Conservation (phyloP, 2,797 vertebrate species). For the Hydrocynus forskahlii region DNA sequence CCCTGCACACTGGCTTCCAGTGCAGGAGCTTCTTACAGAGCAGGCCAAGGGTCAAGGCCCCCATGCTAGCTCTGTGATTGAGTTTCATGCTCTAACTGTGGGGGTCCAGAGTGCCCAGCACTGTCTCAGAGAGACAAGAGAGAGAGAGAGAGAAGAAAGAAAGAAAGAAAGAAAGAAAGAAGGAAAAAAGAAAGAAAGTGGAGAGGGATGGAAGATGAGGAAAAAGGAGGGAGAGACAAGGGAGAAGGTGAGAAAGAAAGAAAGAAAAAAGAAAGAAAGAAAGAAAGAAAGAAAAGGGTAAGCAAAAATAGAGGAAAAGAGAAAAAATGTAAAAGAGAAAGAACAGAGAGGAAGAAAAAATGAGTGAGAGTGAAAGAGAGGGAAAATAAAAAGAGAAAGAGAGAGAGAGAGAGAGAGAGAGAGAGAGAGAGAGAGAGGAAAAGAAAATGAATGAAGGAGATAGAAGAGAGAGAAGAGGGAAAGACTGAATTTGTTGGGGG, state of each 20-base stretch:
- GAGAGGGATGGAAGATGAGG: neutral
- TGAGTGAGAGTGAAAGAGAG: neutral
- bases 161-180: neutral
- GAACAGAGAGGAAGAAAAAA: neutral
- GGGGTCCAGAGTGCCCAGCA: constrained; percentile 36
- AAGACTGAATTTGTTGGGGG: neutral
- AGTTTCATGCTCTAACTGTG: constrained; percentile 55
- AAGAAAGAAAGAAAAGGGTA: neutral
- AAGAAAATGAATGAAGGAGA: neutral
- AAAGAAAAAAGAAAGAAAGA: neutral
- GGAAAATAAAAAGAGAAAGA: neutral
- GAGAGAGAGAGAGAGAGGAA: neutral
- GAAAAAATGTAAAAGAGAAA: neutral
- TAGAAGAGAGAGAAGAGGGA: neutral
- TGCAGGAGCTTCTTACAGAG: constrained; percentile 40
- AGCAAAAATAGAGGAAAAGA: too few species aligned
- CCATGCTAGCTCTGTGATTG: constrained; percentile 59
- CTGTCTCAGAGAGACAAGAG: constrained; percentile 13
- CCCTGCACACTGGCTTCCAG: constrained; percentile 38
- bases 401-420: neutral
- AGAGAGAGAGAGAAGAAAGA: neutral
- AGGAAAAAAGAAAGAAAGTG: neutral
- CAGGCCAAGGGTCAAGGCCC: constrained; percentile 43
- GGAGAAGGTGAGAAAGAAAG: neutral
- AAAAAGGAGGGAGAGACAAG: neutral